Evolutionary conservation across 1,140 invertebrate genomes (phyloP).

Genomic region (Matsumurasca onukii): DNA sequence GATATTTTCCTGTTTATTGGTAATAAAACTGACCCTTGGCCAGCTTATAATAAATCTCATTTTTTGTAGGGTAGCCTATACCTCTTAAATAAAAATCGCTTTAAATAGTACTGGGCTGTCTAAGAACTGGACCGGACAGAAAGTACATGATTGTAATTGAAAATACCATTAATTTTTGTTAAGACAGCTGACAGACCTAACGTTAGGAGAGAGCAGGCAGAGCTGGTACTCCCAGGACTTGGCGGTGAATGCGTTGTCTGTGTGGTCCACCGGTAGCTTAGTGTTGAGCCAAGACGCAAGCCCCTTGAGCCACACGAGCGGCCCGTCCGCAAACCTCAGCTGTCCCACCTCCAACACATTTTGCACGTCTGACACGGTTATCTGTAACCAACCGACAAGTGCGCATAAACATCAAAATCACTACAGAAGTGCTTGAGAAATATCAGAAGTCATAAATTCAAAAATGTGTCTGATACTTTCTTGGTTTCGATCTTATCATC

Average conservation of each 20-base stretch:
- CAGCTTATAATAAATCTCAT: no score
- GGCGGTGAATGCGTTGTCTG: constrained; percentile 57
- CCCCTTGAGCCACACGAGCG: constrained; percentile 62
- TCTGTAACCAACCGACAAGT: constrained; percentile 10
- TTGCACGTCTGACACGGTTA: not conserved
- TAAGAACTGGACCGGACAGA: no score
- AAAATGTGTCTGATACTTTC: not conserved
- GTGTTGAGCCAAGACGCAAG: constrained; percentile 61
- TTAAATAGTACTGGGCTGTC: no score
- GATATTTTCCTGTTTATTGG: no score
- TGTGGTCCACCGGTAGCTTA: constrained; percentile 60
- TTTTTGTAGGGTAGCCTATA: no score
- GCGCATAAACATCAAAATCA: not conserved
- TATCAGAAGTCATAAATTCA: not conserved
- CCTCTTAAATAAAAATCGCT: no score
- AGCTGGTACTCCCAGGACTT: constrained; percentile 55
- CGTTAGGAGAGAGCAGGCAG: constrained; percentile 50
- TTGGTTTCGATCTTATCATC: no score
- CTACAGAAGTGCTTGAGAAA: not conserved
- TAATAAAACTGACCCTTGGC: no score
- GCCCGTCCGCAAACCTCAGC: constrained; percentile 59
- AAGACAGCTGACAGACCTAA: no score
- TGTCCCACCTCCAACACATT: constrained; percentile 54
- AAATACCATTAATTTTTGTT: no score
- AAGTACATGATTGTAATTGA: no score